A percentile compares a stretch with the other conserved stretches of the same genome.
Evolutionary conservation across 2,797 vertebrate genomes (phyloP).

Genomic region (Danio jaintianensis): DNA sequence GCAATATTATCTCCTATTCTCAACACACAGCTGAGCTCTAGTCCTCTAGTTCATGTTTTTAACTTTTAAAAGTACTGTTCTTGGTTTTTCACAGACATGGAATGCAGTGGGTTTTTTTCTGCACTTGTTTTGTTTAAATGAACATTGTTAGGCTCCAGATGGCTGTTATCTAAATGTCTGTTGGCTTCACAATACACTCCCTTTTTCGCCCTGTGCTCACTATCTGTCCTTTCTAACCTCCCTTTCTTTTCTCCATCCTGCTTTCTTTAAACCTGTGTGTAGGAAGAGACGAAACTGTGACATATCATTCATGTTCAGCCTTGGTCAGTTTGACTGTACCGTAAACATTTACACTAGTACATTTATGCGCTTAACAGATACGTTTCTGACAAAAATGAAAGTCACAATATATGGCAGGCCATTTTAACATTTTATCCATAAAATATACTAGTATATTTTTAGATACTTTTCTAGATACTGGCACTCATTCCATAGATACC

Average conservation of each 20-base stretch:
- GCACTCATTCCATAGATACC: no score
- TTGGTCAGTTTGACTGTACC: slow-evolving; percentile 17
- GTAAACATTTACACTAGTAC: slow-evolving; percentile 28
- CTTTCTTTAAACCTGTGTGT: background rate
- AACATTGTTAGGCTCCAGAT: slow-evolving; percentile 46
- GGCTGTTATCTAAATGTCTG: slow-evolving; percentile 34
- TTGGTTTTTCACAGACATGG: slow-evolving; percentile 26
- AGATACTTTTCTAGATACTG: no score
- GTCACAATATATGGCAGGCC: background rate
- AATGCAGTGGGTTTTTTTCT: slow-evolving; percentile 3
- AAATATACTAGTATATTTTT: no score
- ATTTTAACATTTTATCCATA: no score
- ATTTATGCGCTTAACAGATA: slow-evolving; percentile 10
- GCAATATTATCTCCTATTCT: slow-evolving; percentile 48
- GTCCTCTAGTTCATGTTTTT: slow-evolving; percentile 30
- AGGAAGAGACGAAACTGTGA: slow-evolving; percentile 29
- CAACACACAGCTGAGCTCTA: slow-evolving; percentile 50
- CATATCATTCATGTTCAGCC: slow-evolving; percentile 6
- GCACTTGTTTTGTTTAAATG: slow-evolving; percentile 26
- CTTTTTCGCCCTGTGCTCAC: slow-evolving; percentile 24
- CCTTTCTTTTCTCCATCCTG: slow-evolving; percentile 16
- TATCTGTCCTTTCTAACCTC: slow-evolving; percentile 31
- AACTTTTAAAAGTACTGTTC: slow-evolving; percentile 1
- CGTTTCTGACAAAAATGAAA: slow-evolving; percentile 3
- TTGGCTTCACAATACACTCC: slow-evolving; percentile 41